Evolutionary conservation across 2,888 invertebrate species (phyloP).

Genomic region (Lycophotia porphyrea): DNA sequence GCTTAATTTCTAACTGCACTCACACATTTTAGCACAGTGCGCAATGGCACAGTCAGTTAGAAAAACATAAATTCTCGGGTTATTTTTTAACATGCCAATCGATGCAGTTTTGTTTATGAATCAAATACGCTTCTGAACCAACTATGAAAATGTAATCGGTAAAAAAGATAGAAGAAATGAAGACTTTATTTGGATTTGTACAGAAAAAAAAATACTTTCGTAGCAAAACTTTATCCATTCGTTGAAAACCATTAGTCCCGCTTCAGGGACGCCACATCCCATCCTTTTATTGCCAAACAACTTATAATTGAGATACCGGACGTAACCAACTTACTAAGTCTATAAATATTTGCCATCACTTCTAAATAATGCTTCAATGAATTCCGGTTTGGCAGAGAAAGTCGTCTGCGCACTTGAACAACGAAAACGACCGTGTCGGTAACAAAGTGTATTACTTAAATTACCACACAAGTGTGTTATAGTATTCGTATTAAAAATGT

Average conservation of each 20-base stretch:
- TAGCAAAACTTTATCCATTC: not conserved
- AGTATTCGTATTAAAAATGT: slow-evolving; percentile 9
- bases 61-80: not conserved
- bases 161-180: not conserved
- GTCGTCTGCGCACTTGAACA: slow-evolving; percentile 49
- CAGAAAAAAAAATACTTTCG: not conserved
- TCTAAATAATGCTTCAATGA: slow-evolving; percentile 53
- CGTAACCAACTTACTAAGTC: slow-evolving; percentile 14
- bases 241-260: slow-evolving; percentile 11
- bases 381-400: slow-evolving; percentile 72
- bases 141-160: not conserved
- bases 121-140: not conserved
- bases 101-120: not conserved
- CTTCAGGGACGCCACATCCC: not conserved
- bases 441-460: slow-evolving; percentile 52
- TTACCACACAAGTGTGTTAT: slow-evolving; percentile 33
- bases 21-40: not conserved
- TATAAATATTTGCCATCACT: slow-evolving; percentile 42
- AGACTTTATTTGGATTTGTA: not conserved
- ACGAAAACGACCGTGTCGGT: slow-evolving; percentile 48
- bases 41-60: not conserved
- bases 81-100: not conserved
- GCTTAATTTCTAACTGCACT: not conserved
- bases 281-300: slow-evolving; percentile 15
- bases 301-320: slow-evolving; percentile 45